Evolutionary conservation across 2,113 vertebrate genomes (phyloP).

Genomic region (Dicentrarchus labrax): DNA sequence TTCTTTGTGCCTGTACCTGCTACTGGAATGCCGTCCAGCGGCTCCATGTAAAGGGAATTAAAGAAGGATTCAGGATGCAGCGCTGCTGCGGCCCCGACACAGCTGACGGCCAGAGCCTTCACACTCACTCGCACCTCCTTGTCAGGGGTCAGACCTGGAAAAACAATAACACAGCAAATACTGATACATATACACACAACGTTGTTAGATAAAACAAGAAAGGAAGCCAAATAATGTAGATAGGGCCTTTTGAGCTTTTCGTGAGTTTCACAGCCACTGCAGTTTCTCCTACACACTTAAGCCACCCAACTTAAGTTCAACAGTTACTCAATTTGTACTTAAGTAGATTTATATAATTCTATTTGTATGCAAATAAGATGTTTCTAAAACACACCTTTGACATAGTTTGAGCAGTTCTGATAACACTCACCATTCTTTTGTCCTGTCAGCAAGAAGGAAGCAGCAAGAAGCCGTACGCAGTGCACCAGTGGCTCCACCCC

Average conservation of each 20-base stretch:
- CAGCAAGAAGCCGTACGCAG: slow-evolving; percentile 93
- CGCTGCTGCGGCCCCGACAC: slow-evolving; percentile 91
- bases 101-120: slow-evolving; percentile 96
- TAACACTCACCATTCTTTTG: slow-evolving; percentile 88
- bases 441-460: slow-evolving; percentile 94
- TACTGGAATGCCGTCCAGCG: slow-evolving; percentile 84
- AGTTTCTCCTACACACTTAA: no score
- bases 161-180: not conserved
- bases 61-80: slow-evolving; percentile 95
- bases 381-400: not conserved
- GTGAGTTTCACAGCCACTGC: no score
- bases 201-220: not conserved
- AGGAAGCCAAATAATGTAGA: not conserved
- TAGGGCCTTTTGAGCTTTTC: no score
- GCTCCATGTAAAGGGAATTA: slow-evolving; percentile 90
- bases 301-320: no score
- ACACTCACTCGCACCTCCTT: slow-evolving; percentile 96
- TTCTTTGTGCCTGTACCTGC: slow-evolving; percentile 79
- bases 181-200: not conserved
- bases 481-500: slow-evolving; percentile 91
- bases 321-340: no score
- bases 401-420: not conserved
- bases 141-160: slow-evolving; percentile 91
- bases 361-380: not conserved
- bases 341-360: not conserved